Base-by-base conservation (phyloP, 2,113 vertebrate genomes). In the Loxodonta africana region DNA sequence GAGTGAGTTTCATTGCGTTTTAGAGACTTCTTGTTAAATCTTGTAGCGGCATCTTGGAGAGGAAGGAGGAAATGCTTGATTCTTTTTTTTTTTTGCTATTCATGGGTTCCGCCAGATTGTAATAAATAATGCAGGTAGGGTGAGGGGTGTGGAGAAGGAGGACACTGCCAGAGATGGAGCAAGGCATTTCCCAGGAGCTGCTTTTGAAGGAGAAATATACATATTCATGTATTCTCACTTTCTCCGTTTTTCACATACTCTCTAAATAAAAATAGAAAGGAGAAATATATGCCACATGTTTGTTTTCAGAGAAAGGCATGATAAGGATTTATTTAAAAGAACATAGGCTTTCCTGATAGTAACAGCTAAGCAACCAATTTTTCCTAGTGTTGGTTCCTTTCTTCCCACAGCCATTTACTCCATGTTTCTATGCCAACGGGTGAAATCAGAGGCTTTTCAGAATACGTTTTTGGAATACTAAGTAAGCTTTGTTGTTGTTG, bases 361-460 rank as follows among this genome's bases (percentile, higher is more conserved):
- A 94, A 91, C 71, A 91, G 37, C 94, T 96, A 8, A 0, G 95
- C 53, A 92, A 94, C 23, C 91, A 96, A 46, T 71, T 97, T 98
- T 97, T 51, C 87, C 76, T 92, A 69, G 37, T 88, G 73, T 94
- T 96, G 25, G 14, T 97, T 97, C 67, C 95, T n/a, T 97, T 95
- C 95, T 97, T 96, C 57, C 21, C 57, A 83, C 26, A 88, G 65
- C 71, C 62, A 67, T 88, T 87, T 94, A 97, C n/a, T 83, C 11
- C 37, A 71, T 80, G 83, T 97, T 98, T 98, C 71, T 83, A 73
- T 91, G 89, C 63, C 95, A 94, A 97, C 0, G 8, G 83, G 23
- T 92, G 62, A 93, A 96, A 21, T 95, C 65, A 94, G 87, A 91
- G 78, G 21, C 88, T 90, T 90, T 95, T 82, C 87, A 95, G 53